These are phyloP conservation scores for Trisateles emortualis DNA, from an alignment of 2,888 invertebrate species.

Conservation along the genomic window DNA sequence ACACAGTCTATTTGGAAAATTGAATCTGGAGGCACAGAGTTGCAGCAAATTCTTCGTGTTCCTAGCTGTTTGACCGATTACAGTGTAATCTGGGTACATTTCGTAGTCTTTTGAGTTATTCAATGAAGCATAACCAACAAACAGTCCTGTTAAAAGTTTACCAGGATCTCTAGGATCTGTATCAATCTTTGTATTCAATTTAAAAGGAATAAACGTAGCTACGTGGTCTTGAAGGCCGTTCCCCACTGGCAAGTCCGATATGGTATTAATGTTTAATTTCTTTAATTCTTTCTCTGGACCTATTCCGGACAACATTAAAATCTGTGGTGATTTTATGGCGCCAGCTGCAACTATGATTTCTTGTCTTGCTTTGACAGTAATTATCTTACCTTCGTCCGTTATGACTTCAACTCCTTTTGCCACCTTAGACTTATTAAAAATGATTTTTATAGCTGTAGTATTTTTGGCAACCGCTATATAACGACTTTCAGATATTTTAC, in stretches of 20 bases:
- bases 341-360: constrained; percentile 70
- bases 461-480: constrained; percentile 24
- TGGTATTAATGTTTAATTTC: constrained; percentile 20
- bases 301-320: constrained; percentile 53
- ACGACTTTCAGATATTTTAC: constrained; percentile 8
- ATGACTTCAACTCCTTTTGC: constrained; percentile 33
- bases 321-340: constrained; percentile 59
- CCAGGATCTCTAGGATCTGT: constrained; percentile 19
- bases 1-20: constrained; percentile 27
- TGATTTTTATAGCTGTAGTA: constrained; percentile 36
- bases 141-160: constrained; percentile 65
- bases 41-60: constrained; percentile 21
- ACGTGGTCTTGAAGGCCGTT: constrained; percentile 31
- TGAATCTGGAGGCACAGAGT: constrained; percentile 29
- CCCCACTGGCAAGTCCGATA: constrained; percentile 33
- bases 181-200: constrained; percentile 28
- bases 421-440: constrained; percentile 29
- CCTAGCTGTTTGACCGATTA: constrained; percentile 32
- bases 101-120: constrained; percentile 34
- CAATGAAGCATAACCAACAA: constrained; percentile 43
- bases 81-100: constrained; percentile 49
- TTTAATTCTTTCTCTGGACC: constrained; percentile 54
- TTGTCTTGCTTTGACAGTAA: constrained; percentile 34
- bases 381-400: constrained; percentile 21
- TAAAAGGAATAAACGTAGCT: constrained; percentile 29